Conservation (phyloP, 2,888 invertebrate genomes). For the Heliconius ethilla region DNA sequence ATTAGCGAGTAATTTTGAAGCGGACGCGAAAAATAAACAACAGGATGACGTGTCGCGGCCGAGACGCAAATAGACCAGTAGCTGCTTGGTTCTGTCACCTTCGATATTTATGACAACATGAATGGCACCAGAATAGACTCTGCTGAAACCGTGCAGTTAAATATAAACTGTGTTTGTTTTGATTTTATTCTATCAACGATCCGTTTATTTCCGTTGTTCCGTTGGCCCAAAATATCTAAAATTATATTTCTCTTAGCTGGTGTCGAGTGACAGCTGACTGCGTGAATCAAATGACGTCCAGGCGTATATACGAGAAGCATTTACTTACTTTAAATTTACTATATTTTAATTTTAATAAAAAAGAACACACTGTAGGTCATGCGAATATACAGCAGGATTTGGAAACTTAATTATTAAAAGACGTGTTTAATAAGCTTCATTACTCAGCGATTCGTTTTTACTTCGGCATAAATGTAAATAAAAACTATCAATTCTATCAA, state of each 20-base stretch:
- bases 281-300: conserved; percentile 36
- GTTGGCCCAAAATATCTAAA: conserved; percentile 47
- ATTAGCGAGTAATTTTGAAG: conserved; percentile 59
- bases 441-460: conserved; percentile 38
- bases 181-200: conserved; percentile 49
- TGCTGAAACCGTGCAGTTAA: conserved; percentile 60
- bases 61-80: conserved; percentile 61
- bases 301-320: neutral
- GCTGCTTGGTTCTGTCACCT: conserved; percentile 53
- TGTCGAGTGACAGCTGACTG: conserved; percentile 48
- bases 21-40: conserved; percentile 58
- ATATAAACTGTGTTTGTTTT: conserved; percentile 56
- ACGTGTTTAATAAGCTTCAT: conserved; percentile 34
- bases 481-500: conserved; percentile 15
- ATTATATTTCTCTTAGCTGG: conserved; percentile 45
- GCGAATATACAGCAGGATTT: conserved; percentile 41
- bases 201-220: conserved; percentile 40
- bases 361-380: conserved; percentile 20
- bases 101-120: conserved; percentile 52
- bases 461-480: conserved; percentile 31
- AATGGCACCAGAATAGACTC: conserved; percentile 63
- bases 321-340: neutral
- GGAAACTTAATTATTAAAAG: conserved; percentile 40
- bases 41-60: conserved; percentile 57
- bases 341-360: conserved; percentile 13